Base-by-base conservation (phyloP, 2,888 invertebrate genomes). In the Ceraclea dissimilis region DNA sequence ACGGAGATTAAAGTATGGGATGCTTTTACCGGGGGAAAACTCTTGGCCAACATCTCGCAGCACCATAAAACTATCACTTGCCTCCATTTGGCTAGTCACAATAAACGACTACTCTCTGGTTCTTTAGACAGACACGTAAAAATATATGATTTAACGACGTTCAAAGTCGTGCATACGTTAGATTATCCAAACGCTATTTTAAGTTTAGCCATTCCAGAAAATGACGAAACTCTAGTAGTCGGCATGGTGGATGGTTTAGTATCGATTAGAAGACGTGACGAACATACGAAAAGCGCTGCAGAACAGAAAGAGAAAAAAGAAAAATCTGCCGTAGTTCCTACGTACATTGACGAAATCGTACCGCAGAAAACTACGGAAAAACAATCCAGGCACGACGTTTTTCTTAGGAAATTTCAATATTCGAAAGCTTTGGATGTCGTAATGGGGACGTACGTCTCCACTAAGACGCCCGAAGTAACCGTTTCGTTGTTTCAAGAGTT, bases 31-130 rank as follows among this genome's bases (percentile, higher is more conserved):
- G 93, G 93, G 22, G 95, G 95, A 10, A 86, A 88, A 68, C 74
- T 93, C 54, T 70, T 98, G 20, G 86, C 91, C 1, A 85, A 84
- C 65, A 82, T 98, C 62, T 88, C 88, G 2, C 89, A 93, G 65
- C 98, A 99, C 72, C 94, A 96, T 71, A 98, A 98, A 78, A 93
- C 96, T 0, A 86, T 98, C 1, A 98, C 95, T 0, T 88, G 90
- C 62, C 70, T 98, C 50, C 78, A 84, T 62, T 79, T 96, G 60
- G 90, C 90, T 20, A 88, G 87, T 46, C 84, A 90, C 67, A 88
- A 89, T 20, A 87, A 84, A 62, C 81, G 92, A 66, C 77, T 98
- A 18, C 71, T 97, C 64, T 94, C 96, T 0, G 93, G 89, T 1
- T 92, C 94, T 2, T 76, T 98, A 55, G 98, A 99, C 71, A 84